Conservation (phyloP, 2,113 vertebrate genomes). For the Cercopithecus mona region DNA sequence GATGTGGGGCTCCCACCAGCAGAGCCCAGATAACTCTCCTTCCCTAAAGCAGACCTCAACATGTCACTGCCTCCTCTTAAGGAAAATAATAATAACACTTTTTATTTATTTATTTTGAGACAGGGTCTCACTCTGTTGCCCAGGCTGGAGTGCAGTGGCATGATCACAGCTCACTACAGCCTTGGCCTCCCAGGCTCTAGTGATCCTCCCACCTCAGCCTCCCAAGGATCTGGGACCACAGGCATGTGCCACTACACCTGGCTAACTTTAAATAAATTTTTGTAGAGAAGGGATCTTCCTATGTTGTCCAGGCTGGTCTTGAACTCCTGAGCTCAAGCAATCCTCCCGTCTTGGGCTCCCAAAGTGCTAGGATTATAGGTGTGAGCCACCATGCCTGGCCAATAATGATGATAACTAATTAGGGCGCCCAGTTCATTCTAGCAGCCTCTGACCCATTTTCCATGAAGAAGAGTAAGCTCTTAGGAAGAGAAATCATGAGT, state of each 20-base stretch:
- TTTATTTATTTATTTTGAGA: not conserved
- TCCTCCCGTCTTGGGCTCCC: not conserved
- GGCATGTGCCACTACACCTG: not conserved
- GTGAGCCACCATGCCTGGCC: not conserved
- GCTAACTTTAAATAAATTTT: not conserved
- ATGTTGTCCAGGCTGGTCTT: not conserved
- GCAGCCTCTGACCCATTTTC: not conserved
- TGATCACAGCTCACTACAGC: not conserved
- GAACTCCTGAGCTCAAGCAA: not conserved
- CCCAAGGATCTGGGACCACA: not conserved
- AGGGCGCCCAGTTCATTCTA: not conserved
- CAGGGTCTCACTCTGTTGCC: not conserved
- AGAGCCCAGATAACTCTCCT: not conserved
- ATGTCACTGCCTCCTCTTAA: not conserved
- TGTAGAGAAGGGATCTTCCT: not conserved
- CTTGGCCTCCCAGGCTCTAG: not conserved
- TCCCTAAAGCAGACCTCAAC: not conserved
- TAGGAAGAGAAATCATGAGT: not conserved
- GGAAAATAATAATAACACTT: rapidly evolving
- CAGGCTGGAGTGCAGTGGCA: not conserved
- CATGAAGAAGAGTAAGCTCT: not conserved
- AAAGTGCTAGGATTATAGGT: not conserved
- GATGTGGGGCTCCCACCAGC: not conserved
- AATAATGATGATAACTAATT: not conserved
- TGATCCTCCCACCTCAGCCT: not conserved